These are phyloP conservation scores for Nothocercus nigrocapillus DNA, from an alignment of 2,113 vertebrate genomes.

Conservation along the genomic window DNA sequence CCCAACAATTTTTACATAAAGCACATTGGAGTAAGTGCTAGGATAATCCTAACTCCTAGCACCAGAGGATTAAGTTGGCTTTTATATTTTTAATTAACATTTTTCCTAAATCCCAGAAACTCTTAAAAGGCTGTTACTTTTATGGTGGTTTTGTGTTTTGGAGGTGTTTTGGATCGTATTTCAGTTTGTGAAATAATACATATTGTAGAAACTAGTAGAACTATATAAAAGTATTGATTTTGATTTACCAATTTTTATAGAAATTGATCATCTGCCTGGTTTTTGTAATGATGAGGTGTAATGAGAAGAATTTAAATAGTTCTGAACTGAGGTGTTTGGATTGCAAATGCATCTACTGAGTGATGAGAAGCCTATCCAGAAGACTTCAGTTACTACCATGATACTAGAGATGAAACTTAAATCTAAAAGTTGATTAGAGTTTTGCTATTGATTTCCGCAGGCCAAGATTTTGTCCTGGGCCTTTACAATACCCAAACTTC, in stretches of 20 bases:
- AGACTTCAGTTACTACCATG: not conserved
- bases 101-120: not conserved
- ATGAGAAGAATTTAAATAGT: not conserved
- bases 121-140: not conserved
- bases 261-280: not conserved
- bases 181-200: not conserved
- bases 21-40: too few relatives aligned
- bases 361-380: not conserved
- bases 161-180: not conserved
- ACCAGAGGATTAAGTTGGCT: too few relatives aligned
- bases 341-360: not conserved
- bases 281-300: not conserved
- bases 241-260: not conserved
- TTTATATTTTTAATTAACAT: not conserved
- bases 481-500: not conserved
- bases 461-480: too few relatives aligned
- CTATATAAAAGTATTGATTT: not conserved
- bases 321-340: not conserved
- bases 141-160: not conserved
- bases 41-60: too few relatives aligned
- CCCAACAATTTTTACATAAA: too few relatives aligned
- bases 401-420: too few relatives aligned
- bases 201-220: not conserved
- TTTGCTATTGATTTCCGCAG: too few relatives aligned
- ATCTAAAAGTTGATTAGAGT: too few relatives aligned